Percentiles rank a stretch among this genome's conserved stretches.
Evolutionary conservation across 2,113 vertebrate genomes (phyloP).

Genomic region (Bujurquina vittata): DNA sequence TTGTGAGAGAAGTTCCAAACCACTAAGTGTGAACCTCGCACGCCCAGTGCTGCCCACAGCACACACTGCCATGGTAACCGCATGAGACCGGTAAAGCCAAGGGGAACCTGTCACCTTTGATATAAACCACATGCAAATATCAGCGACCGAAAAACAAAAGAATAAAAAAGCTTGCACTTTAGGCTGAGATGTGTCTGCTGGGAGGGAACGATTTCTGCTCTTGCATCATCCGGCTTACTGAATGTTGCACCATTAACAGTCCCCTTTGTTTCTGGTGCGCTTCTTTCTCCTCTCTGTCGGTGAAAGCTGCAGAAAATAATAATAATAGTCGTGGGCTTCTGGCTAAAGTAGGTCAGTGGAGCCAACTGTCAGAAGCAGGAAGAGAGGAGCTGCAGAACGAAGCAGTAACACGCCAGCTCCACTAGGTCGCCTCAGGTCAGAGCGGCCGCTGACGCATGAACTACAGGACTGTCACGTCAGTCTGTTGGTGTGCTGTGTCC

Average conservation of each 20-base stretch:
- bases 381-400: slow-evolving; percentile 52
- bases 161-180: background rate
- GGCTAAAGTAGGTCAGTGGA: slow-evolving; percentile 77
- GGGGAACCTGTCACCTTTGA: slow-evolving; percentile 4
- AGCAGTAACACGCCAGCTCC: slow-evolving; percentile 35
- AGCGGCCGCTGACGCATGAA: slow-evolving; percentile 37
- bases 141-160: background rate
- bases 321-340: slow-evolving; percentile 19
- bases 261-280: background rate
- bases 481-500: background rate
- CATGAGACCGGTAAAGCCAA: slow-evolving; percentile 27
- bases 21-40: slow-evolving; percentile 59
- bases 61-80: slow-evolving; percentile 55
- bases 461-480: slow-evolving; percentile 17
- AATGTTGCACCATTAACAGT: slow-evolving; percentile 31
- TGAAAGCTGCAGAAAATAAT: slow-evolving; percentile 33
- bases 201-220: slow-evolving; percentile 8
- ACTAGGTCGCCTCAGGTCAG: slow-evolving; percentile 64
- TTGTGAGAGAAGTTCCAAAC: slow-evolving; percentile 53
- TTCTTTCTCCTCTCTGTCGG: background rate
- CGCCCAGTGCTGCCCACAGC: slow-evolving; percentile 37
- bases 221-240: slow-evolving; percentile 26
- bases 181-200: background rate
- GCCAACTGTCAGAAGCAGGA: slow-evolving; percentile 59
- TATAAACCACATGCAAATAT: slow-evolving; percentile 32